phyloP scores from a whole-genome alignment of 1,140 invertebrate genomes.

The Drosophila yakuba region DNA sequence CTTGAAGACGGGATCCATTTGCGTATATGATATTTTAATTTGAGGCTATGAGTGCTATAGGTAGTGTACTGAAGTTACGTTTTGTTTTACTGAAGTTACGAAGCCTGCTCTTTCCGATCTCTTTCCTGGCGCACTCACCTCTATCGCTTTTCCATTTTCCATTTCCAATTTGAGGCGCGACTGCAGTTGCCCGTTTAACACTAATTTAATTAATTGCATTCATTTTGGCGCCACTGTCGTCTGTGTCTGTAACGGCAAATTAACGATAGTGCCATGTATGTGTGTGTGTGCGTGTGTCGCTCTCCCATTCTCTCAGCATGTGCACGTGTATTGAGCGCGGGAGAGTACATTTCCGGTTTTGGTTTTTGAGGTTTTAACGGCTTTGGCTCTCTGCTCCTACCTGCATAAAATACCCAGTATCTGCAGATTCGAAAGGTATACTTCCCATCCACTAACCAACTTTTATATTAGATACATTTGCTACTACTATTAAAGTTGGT shows the following conservation, averaged over 20 bases:
- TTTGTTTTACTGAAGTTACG: background rate
- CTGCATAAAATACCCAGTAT: conserved; percentile 4
- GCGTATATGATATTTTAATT: background rate
- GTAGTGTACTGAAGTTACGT: background rate
- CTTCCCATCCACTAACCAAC: no score
- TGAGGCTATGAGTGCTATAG: background rate
- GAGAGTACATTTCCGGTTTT: conserved; percentile 67
- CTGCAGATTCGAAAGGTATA: background rate
- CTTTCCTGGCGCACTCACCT: background rate
- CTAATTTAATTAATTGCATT: conserved; percentile 80
- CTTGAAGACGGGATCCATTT: background rate
- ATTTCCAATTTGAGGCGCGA: conserved; percentile 27
- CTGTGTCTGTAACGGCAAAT: conserved; percentile 52
- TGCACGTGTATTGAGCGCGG: conserved; percentile 32
- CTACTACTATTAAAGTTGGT: no score
- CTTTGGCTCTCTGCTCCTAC: conserved; percentile 3
- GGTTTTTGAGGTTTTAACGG: conserved; percentile 64
- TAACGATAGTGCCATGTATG: conserved; percentile 36
- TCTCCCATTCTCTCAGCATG: background rate
- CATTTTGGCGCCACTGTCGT: conserved; percentile 55
- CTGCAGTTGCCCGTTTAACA: conserved; percentile 47
- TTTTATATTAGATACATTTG: no score
- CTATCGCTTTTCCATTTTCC: conserved; percentile 11
- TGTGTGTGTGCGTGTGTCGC: background rate
- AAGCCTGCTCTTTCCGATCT: background rate